Evolutionary conservation across 2,113 vertebrate species (phyloP), one percentile per base, ranked within the genome.

Genomic region (Rousettus leschenaultii): DNA sequence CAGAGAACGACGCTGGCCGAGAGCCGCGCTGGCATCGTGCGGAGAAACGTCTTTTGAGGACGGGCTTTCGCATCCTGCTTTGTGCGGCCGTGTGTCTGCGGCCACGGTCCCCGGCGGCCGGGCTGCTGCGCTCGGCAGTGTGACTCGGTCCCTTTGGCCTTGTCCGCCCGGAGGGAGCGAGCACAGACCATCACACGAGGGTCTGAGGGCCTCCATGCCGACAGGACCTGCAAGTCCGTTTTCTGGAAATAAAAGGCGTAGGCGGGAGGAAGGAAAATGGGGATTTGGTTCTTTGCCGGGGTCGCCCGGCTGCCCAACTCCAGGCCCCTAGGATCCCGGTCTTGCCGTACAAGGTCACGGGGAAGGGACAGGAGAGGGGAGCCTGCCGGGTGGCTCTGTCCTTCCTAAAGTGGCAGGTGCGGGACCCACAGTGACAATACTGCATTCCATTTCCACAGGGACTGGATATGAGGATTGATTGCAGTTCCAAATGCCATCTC

Each of bases 311-410:
- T 55, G 24, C 74, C 68, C 35, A 15, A 9, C 43, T 6, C 53
- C 40, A 11, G 0, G 0, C 28, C 40, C 12, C 0, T 28, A 0
- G 0, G 2, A 1, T 43, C 33, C 5, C 4, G 0, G 10, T 16
- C 43, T 61, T n/a, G 8, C 24, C 16, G 0, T 0, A 1, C 3
- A 6, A 30, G 26, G 21, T 85, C 57, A 1, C 1, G 33, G 12
- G 7, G 38, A 28, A 4, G 0, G 8, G 43, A 19, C 18, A 2
- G 26, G 9, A 53, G 21, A n/a, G 11, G 1, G 10, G 35, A n/a
- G 22, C 15, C 4, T n/a, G 4, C 48, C 18, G 0, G 1, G 11
- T 5, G 7, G 16, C 16, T 18, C 21, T 55, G 2, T 38, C 8
- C 0, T 12, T 6, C 21, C n/a, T 33, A 10, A 15, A 1, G 28